A percentile compares a stretch with the other conserved stretches of the same genome.
Conservation (phyloP, 2,113 vertebrate genomes). For the Podiceps cristatus region DNA sequence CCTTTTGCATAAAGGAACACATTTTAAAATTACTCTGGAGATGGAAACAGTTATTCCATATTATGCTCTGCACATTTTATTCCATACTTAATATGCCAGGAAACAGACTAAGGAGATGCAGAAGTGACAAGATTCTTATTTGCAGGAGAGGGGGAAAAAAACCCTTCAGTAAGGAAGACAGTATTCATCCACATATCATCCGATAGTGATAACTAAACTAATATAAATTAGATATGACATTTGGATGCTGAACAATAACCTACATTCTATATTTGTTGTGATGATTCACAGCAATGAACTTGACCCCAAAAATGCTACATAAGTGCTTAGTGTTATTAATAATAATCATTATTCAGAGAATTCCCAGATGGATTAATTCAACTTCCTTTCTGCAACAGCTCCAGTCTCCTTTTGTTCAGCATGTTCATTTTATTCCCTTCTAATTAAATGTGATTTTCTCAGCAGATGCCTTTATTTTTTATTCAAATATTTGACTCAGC, state of each 20-base stretch:
- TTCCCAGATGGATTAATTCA: conserved; percentile 12
- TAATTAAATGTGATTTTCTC: conserved; percentile 60
- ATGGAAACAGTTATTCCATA: neutral
- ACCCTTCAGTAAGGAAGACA: neutral
- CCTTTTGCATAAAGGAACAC: neutral
- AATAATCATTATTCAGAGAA: conserved; percentile 18
- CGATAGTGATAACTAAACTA: neutral
- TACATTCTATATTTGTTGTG: neutral
- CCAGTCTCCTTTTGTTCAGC: neutral
- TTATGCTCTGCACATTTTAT: neutral
- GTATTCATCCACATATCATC: neutral
- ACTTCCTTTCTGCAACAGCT: neutral
- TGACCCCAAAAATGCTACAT: neutral
- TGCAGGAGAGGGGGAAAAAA: neutral
- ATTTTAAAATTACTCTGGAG: neutral
- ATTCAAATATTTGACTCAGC: conserved; percentile 1
- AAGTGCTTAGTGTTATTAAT: neutral
- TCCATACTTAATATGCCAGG: neutral
- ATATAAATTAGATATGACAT: neutral
- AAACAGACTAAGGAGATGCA: neutral
- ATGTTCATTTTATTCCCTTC: conserved; percentile 18
- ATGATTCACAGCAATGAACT: conserved; percentile 9
- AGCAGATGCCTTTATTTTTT: neutral
- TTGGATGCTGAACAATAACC: neutral
- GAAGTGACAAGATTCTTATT: neutral